Evolutionary conservation across 2,888 invertebrate genomes (phyloP).

Genomic region (Tiliacea aurago): DNA sequence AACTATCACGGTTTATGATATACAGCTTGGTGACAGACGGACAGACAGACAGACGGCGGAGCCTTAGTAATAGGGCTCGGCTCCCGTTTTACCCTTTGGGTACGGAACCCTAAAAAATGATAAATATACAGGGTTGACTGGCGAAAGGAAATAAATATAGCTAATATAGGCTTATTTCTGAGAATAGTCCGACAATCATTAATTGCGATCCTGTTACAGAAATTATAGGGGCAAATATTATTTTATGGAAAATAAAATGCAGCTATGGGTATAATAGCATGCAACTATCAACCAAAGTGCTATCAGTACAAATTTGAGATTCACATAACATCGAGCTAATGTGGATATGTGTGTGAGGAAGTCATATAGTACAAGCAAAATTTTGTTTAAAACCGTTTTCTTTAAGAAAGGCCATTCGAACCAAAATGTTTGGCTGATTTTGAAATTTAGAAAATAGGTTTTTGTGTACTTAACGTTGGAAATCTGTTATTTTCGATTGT

Average conservation of each 20-base stretch:
- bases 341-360: constrained; percentile 82
- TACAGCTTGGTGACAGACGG: too few relatives aligned
- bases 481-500: constrained; percentile 17
- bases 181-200: background rate
- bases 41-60: too few relatives aligned
- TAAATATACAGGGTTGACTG: constrained; percentile 11
- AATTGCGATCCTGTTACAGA: constrained; percentile 17
- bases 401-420: background rate
- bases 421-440: constrained; percentile 10
- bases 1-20: too few relatives aligned
- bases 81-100: too few relatives aligned
- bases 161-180: background rate
- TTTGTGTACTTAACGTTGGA: constrained; percentile 35
- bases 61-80: too few relatives aligned
- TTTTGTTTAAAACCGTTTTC: constrained; percentile 16
- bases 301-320: constrained; percentile 48
- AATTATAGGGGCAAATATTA: constrained; percentile 24
- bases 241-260: constrained; percentile 42
- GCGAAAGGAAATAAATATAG: background rate
- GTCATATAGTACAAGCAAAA: constrained; percentile 48
- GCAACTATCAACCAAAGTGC: constrained; percentile 49
- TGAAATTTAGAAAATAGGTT: constrained; percentile 22
- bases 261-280: constrained; percentile 55
- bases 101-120: too few relatives aligned
- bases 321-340: constrained; percentile 73